Conservation (phyloP, 2,888 invertebrate species). For the Azorinus chamasolen region DNA sequence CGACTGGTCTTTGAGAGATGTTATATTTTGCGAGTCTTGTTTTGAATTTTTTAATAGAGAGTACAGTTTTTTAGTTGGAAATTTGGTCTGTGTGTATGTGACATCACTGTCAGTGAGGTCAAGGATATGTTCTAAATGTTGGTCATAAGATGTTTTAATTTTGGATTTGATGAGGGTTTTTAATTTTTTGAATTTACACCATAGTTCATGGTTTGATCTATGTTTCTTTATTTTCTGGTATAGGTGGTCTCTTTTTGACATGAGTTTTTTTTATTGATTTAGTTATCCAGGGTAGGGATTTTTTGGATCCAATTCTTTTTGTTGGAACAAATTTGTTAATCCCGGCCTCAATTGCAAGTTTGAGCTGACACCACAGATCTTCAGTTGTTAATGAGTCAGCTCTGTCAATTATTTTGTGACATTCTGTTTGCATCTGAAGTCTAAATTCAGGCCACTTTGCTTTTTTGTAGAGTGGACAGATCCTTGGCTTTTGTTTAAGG, state of each 20-base stretch:
- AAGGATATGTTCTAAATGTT: conserved; percentile 4
- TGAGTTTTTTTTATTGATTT: conserved; percentile 13
- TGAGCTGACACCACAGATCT: background rate
- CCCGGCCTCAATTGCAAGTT: conserved; percentile 1
- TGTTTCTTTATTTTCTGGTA: conserved; percentile 13
- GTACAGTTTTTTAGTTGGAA: conserved; percentile 13
- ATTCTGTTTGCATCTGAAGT: conserved; percentile 2
- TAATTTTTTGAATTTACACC: background rate
- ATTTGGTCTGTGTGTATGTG: background rate
- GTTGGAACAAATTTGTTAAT: conserved; percentile 9
- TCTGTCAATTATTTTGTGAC: background rate
- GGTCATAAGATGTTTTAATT: background rate
- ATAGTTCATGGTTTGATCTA: background rate
- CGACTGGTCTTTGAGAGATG: conserved; percentile 8
- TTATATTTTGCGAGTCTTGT: conserved; percentile 4
- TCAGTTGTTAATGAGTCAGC: background rate
- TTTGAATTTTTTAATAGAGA: conserved; percentile 12
- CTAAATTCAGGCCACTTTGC: conserved; percentile 18
- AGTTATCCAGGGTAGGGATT: conserved; percentile 3
- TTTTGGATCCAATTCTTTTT: background rate
- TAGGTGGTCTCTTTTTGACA: conserved; percentile 7
- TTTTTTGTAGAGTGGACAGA: conserved; percentile 12
- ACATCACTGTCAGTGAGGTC: background rate
- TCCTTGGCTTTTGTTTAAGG: conserved; percentile 8
- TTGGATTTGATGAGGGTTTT: conserved; percentile 8